Evolutionary conservation across 2,113 vertebrate genomes (phyloP).

Genomic region (Ondatra zibethicus): DNA sequence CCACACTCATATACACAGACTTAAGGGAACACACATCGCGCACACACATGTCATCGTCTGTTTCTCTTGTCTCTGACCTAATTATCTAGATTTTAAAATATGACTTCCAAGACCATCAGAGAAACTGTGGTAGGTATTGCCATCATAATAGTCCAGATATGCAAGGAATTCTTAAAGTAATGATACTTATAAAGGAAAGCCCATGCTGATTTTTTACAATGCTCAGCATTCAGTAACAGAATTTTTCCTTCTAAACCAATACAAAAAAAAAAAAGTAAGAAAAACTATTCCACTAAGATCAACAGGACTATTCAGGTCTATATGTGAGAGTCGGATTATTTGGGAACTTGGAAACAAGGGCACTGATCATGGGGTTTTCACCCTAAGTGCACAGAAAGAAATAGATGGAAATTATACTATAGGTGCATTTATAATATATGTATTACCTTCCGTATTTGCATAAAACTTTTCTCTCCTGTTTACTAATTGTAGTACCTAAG

Average conservation of each 20-base stretch:
- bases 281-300: not conserved
- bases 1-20: not conserved
- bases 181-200: not conserved
- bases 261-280: not conserved
- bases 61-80: not conserved
- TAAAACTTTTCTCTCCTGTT: not conserved
- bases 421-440: not conserved
- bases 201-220: not conserved
- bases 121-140: not conserved
- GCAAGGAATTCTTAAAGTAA: not conserved
- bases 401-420: not conserved
- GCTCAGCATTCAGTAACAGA: not conserved
- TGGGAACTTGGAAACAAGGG: not conserved
- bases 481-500: not conserved
- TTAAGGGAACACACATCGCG: not conserved
- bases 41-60: not conserved
- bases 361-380: not conserved
- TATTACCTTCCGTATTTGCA: not conserved
- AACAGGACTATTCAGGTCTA: slow-evolving; percentile 22
- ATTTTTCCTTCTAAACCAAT: slow-evolving; percentile 18
- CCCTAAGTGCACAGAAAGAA: not conserved
- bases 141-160: not conserved
- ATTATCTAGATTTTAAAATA: not conserved
- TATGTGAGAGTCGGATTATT: not conserved
- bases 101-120: not conserved